Evolutionary conservation across 2,113 vertebrate genomes (phyloP).

Genomic region (Semicossyphus pulcher): DNA sequence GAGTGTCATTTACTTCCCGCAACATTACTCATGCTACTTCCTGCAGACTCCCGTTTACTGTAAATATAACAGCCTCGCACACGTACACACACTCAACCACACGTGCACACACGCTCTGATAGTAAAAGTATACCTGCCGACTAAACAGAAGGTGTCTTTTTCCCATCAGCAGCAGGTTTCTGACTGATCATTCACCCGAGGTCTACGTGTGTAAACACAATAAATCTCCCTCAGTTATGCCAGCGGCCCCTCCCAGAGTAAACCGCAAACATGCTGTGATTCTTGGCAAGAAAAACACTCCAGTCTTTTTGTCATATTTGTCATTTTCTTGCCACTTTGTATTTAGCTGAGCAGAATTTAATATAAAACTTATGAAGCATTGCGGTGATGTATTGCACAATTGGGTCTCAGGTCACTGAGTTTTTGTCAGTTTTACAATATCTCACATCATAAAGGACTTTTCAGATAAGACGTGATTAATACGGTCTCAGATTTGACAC

Average conservation of each 20-base stretch:
- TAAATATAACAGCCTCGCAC: neutral
- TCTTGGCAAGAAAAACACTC: neutral
- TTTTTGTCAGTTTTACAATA: neutral
- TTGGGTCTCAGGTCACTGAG: neutral
- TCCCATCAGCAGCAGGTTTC: conserved; percentile 1
- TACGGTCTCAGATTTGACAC: neutral
- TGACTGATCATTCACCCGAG: neutral
- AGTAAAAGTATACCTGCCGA: no score
- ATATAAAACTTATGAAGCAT: neutral
- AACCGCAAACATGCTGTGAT: neutral
- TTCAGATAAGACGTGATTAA: neutral
- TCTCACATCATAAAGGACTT: no score
- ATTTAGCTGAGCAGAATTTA: neutral
- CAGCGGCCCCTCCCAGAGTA: neutral
- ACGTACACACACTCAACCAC: neutral
- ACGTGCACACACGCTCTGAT: neutral
- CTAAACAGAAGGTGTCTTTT: neutral
- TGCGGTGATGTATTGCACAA: neutral
- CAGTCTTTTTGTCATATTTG: no score
- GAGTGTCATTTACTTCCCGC: neutral
- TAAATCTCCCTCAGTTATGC: neutral
- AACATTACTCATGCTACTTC: neutral
- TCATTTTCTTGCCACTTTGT: no score
- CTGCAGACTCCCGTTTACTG: neutral
- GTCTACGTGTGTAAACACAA: neutral